Conservation (phyloP, 2,888 invertebrate species). For the Oscheius sp. region DNA sequence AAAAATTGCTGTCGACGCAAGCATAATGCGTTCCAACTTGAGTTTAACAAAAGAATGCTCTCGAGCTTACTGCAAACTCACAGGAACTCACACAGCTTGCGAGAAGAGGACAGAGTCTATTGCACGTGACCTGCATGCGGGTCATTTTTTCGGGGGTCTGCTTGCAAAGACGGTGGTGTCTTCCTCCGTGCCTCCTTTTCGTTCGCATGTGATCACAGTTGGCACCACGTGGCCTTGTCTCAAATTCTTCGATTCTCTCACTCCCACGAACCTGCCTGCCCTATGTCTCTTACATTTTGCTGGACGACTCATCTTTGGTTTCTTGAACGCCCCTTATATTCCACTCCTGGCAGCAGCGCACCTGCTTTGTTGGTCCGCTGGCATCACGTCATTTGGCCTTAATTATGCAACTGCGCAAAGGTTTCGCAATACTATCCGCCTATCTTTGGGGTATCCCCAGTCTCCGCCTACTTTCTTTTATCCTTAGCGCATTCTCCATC, state of each 20-base stretch:
- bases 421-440: slow-evolving; percentile 24
- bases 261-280: slow-evolving; percentile 3
- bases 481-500: not conserved
- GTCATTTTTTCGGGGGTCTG: no score
- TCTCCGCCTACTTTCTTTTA: slow-evolving; percentile 6
- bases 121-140: slow-evolving; percentile 16
- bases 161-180: slow-evolving; percentile 6
- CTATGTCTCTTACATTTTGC: slow-evolving; percentile 4
- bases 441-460: slow-evolving; percentile 14
- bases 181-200: not conserved
- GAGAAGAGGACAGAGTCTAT: no score
- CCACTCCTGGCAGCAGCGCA: not conserved
- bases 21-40: slow-evolving; percentile 12
- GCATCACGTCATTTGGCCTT: slow-evolving; percentile 18
- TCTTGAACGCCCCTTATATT: not conserved
- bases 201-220: slow-evolving; percentile 26
- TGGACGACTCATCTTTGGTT: not conserved
- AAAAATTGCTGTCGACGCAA: slow-evolving; percentile 16
- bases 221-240: slow-evolving; percentile 35
- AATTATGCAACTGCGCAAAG: slow-evolving; percentile 15
- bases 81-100: not conserved
- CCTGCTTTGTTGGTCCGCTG: not conserved
- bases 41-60: not conserved
- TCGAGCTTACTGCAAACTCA: slow-evolving; percentile 4
- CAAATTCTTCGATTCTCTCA: not conserved